Evolutionary conservation across 2,888 invertebrate species (phyloP).

Genomic region (Acrobasis consociella): DNA sequence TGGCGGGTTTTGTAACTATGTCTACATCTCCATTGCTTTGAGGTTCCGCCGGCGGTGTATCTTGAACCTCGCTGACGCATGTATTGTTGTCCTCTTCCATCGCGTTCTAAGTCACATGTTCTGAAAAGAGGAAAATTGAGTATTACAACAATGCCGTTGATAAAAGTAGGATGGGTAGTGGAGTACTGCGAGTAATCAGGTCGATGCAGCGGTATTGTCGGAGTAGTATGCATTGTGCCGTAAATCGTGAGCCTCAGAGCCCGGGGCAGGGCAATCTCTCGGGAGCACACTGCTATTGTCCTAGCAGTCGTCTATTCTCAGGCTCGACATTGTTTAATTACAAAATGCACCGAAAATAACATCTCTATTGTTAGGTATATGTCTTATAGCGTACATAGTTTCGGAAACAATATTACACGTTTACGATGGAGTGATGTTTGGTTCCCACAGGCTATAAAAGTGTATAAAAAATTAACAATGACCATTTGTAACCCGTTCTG

Average conservation of each 20-base stretch:
- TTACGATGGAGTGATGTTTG: not conserved
- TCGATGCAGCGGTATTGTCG: slow-evolving; percentile 52
- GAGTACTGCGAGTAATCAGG: slow-evolving; percentile 54
- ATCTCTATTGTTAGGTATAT: slow-evolving; percentile 4
- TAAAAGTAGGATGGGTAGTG: slow-evolving; percentile 27
- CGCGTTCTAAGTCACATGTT: slow-evolving; percentile 67
- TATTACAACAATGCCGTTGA: slow-evolving; percentile 22
- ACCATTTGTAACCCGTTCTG: slow-evolving; percentile 34
- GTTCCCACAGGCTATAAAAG: not conserved
- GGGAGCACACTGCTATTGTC: slow-evolving; percentile 62
- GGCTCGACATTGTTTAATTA: slow-evolving; percentile 27
- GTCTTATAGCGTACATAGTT: not conserved
- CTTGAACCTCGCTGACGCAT: slow-evolving; percentile 45
- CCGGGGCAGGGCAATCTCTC: slow-evolving; percentile 49
- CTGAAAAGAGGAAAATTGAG: slow-evolving; percentile 64
- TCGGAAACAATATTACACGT: not conserved
- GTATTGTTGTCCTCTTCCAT: slow-evolving; percentile 67
- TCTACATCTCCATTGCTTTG: slow-evolving; percentile 45
- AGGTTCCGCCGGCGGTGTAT: slow-evolving; percentile 44
- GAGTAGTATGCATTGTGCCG: slow-evolving; percentile 53
- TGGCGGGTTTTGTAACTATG: slow-evolving; percentile 38
- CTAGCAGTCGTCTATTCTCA: slow-evolving; percentile 45
- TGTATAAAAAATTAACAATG: not conserved
- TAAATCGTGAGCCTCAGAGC: slow-evolving; percentile 46
- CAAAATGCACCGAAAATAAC: slow-evolving; percentile 19